Evolutionary conservation across 2,888 invertebrate species (phyloP), one percentile per base, ranked within the genome.

Genomic region (Ptilodon capucinus): DNA sequence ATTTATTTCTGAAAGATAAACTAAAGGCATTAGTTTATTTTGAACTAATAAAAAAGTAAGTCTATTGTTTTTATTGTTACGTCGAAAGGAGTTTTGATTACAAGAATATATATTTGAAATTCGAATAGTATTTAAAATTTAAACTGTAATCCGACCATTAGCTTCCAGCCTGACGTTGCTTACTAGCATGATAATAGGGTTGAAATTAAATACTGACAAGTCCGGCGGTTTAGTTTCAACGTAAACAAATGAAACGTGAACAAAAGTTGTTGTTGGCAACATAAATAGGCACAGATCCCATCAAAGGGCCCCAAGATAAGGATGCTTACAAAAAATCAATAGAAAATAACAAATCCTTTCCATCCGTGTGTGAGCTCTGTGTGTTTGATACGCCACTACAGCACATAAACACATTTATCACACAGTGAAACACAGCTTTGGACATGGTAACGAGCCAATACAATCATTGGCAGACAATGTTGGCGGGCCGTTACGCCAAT

Each of bases 391-490:
- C 57, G 61, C 51, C 54, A 56, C 58, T 54, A 67, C 66, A 66
- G 66, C 51, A 58, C 57, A 53, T 57, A 50, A 42, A 60, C 57
- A 54, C 64, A 69, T 73, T 62, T 70, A 67, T 78, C 65, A 71
- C 54, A 42, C 54, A 57, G 58, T 69, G 68, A 71, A 73, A 71
- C 66, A 71, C 67, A 69, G 74, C 69, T 68, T 76, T 71, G 66
- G 64, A 55, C 48, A 57, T 47, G 64, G 54, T 48, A 61, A 66
- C 57, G 34, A 58, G 46, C 67, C 73, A 72, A 75, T 71, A 71
- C 70, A 72, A 78, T 71, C 74, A 79, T 68, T 62, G 63, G 65
- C 48, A 52, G 42, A 54, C 42, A 43, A 48, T 42, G 60, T 74
- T 71, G 64, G 65, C 48, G 52, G 42, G 56, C 42, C 64, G 72